Evolutionary conservation across 64 coral and sea anemone genomes (phyloP), one percentile per base, ranked within the genome.

Genomic region (Platygyra sinensis): DNA sequence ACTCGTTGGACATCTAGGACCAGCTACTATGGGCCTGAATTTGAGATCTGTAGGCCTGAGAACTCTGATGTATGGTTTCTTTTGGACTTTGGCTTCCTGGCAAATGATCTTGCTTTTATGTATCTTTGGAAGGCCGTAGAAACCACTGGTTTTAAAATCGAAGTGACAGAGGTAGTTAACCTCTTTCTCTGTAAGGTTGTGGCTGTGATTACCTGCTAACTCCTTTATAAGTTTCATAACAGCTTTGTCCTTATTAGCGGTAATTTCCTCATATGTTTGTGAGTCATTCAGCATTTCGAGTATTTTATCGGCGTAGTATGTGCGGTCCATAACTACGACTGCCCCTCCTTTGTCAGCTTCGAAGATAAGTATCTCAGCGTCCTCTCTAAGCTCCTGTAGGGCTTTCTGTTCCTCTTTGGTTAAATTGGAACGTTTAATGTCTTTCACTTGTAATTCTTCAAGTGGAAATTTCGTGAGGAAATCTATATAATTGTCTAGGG

Each of bases 401-500:
- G 57, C 78, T 54, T 55, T 52, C 17, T 80, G 78, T 80, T 80
- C 78, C 78, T 80, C 78, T 80, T 80, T 80, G 78, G 78, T 80
- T 80, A 80, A 55, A 80, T 80, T 80, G 78, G 78, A 80, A 80
- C 78, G 78, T 55, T 80, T 80, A 27, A 80, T 80, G 78, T 80
- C 78, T 80, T 80, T 80, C 78, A 80, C 78, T 80, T 80, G 78
- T 80, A 80, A 80, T 80, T 80, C 78, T 80, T 80, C 78, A 57
- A 80, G 78, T 82, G 79, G 79, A 82, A 82, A 82, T 82, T 82
- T 74, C 61, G 79, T 82, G 79, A 82, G 52, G 79, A 82, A 82
- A 57, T 82, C 51, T 60, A 82, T 60, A 22, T 60, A 82, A 82
- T 82, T 82, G 79, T 82, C 79, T 60, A 82, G 79, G 79, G 79